These are phyloP conservation scores for Acutogordius australiensis DNA, from an alignment of 2,888 invertebrate genomes.

Conservation along the genomic window DNA sequence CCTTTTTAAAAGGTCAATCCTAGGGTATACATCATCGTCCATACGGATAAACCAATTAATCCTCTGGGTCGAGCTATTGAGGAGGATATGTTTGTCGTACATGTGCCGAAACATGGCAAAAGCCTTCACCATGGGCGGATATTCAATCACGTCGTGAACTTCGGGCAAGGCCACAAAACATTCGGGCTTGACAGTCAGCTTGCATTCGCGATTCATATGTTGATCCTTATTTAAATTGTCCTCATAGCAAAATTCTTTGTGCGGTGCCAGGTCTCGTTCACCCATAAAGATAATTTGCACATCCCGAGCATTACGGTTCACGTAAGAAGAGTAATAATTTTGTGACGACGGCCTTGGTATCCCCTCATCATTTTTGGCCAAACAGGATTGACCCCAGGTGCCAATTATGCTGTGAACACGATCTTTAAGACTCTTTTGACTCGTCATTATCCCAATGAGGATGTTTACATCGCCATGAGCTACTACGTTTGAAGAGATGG, in stretches of 20 bases:
- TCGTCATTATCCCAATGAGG: background rate
- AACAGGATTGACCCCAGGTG: background rate
- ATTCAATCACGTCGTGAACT: slow-evolving; percentile 52
- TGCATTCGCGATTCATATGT: background rate
- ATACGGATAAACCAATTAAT: slow-evolving; percentile 93
- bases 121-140: slow-evolving; percentile 93
- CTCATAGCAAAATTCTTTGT: background rate
- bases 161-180: slow-evolving; percentile 39
- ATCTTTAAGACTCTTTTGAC: background rate
- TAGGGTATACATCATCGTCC: slow-evolving; percentile 82
- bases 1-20: slow-evolving; percentile 51
- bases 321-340: no score
- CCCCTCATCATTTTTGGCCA: background rate
- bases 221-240: background rate
- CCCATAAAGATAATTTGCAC: background rate
- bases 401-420: background rate
- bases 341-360: no score
- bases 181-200: background rate
- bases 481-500: no score
- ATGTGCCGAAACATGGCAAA: slow-evolving; percentile 65
- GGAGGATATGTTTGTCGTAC: slow-evolving; percentile 42
- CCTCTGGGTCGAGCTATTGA: background rate
- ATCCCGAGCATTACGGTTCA: background rate
- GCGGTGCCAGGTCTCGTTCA: background rate
- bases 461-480: no score